These are phyloP conservation scores for Apocrypta bakeri DNA, from an alignment of 1,140 invertebrate species.

Conservation along the genomic window DNA sequence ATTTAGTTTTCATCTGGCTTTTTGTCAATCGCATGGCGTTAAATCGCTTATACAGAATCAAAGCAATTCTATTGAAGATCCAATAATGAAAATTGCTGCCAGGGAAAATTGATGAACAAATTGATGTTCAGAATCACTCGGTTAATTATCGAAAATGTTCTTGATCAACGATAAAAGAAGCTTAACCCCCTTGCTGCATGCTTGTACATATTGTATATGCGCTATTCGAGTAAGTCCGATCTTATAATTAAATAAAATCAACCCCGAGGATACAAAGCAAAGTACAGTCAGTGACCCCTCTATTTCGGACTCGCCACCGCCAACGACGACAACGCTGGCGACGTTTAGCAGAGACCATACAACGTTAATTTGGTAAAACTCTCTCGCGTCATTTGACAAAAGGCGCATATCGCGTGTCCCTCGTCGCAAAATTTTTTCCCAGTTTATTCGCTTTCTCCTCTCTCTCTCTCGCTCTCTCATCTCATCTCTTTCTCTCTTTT, in stretches of 20 bases:
- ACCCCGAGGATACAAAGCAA: neutral
- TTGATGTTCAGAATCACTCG: no score
- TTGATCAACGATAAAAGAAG: neutral
- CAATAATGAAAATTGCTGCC: neutral
- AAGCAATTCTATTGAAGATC: no score
- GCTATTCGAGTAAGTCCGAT: neutral
- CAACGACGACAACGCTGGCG: neutral
- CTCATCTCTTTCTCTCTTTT: no score
- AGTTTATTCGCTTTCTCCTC: neutral
- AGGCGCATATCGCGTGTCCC: slow-evolving; percentile 15
- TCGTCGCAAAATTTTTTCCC: slow-evolving; percentile 18
- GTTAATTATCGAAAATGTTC: neutral
- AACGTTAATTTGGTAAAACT: slow-evolving; percentile 36
- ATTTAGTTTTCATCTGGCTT: no score
- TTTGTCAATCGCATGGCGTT: no score
- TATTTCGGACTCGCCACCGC: neutral
- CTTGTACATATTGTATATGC: neutral
- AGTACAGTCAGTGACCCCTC: neutral
- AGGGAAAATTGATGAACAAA: no score
- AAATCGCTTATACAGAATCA: no score
- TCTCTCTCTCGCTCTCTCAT: no score
- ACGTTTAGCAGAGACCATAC: neutral
- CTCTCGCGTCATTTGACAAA: slow-evolving; percentile 21
- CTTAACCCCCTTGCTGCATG: neutral
- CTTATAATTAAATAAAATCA: slow-evolving; percentile 25